Base-by-base conservation (phyloP, 2,888 invertebrate species). In the Hypolimnas misippus region DNA sequence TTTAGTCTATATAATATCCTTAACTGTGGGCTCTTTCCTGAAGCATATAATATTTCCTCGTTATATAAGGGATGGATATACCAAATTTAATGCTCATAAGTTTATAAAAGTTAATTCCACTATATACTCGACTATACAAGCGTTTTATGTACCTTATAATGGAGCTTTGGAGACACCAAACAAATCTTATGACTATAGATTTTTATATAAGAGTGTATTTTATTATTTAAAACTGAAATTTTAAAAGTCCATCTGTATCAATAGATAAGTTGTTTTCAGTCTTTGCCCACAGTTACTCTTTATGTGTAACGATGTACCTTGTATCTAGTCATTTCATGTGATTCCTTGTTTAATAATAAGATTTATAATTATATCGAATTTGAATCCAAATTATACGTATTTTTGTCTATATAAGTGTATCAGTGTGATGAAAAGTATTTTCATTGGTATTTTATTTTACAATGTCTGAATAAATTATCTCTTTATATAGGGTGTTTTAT, bases 391-490 rank as follows among this genome's bases (percentile, higher is more conserved):
- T 83, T 83, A 85, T 87, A 88, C 86, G 84, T 90, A 85, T 87
- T 86, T 87, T 87, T 87, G 81, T 86, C 86, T 89, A 84, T 83
- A 76, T 86, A 84, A 87, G 81, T 85, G 84, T 84, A 81, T 85
- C 78, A 77, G 80, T 85, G 86, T 86, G 82, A 76, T 82, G 73
- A 77, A 78, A 76, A 51, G 33, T 83, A 84, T 79, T 83, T 86
- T 86, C 83, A 76, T 85, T 89, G 87, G 75, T 89, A 86, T 87
- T 89, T 90, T 84, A 82, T 72, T 90, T 89, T 89, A 91, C 87
- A 87, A 87, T 86, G 82, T 90, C 87, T 83, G 76, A 91, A 89
- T 90, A 91, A 89, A 90, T 80, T 83, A 81, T 89, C 86, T 87
- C 84, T 89, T 86, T 87, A 75, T 89, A 89, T 83, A 73, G 77